Percentiles rank a stretch among this genome's conserved stretches.
phyloP scores from a whole-genome alignment of 1,140 invertebrate genomes.

The Drosophila ogumai region DNA sequence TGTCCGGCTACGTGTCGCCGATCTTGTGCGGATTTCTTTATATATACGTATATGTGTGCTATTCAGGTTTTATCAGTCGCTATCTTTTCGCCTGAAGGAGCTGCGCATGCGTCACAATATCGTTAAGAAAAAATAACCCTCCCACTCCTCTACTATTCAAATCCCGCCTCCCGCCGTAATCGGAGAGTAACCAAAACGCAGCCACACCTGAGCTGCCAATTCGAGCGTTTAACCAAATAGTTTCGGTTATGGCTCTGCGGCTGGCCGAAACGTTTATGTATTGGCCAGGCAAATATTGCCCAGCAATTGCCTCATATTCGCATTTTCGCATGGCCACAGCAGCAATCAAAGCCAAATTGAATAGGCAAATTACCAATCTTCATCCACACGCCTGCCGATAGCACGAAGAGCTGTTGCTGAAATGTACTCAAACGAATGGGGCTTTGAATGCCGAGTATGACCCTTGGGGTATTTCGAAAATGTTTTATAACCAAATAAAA shows the following conservation, averaged over 20 bases:
- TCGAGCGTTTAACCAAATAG: conserved; percentile 62
- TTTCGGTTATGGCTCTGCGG: conserved; percentile 40
- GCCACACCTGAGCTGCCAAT: conserved; percentile 41
- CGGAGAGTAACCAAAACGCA: neutral
- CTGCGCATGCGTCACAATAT: conserved; percentile 60
- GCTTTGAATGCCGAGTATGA: conserved; percentile 23
- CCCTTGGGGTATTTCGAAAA: neutral
- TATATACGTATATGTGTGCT: neutral
- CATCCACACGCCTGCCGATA: conserved; percentile 21
- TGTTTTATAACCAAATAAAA: conserved; percentile 8
- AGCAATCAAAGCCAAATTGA: conserved; percentile 54
- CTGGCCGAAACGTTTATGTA: conserved; percentile 59
- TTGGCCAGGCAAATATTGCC: conserved; percentile 63
- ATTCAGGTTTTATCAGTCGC: conserved; percentile 40
- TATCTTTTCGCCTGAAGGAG: conserved; percentile 39
- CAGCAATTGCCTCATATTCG: conserved; percentile 47
- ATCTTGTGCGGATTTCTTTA: conserved; percentile 32
- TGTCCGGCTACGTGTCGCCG: conserved; percentile 55
- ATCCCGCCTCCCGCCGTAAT: neutral
- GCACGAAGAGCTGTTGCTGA: conserved; percentile 15
- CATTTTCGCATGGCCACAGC: conserved; percentile 41
- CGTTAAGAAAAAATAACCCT: neutral
- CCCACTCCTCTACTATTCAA: neutral
- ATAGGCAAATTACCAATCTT: conserved; percentile 54
- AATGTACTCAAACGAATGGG: conserved; percentile 15